phyloP scores from a whole-genome alignment of 2,797 vertebrate species.

The Pipistrellus nathusii region DNA sequence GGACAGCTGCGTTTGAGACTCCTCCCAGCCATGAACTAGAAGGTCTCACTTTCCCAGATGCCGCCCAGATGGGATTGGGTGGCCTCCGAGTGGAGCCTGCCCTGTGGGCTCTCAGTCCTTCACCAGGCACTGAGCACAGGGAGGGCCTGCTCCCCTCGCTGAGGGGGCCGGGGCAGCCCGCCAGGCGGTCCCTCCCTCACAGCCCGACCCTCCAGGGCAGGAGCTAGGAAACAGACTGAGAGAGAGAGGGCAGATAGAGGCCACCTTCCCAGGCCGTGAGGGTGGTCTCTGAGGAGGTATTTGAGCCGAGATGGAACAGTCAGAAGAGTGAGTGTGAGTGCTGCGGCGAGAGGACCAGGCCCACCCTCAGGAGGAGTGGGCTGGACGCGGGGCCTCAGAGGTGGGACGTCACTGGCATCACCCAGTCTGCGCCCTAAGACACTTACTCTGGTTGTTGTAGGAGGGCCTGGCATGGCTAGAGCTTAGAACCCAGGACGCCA shows the following conservation, averaged over 20 bases:
- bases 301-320: neutral
- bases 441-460: conserved; percentile 9
- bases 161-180: neutral
- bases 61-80: conserved; percentile 36
- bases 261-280: neutral
- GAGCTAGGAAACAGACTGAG: neutral
- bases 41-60: conserved; percentile 42
- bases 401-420: neutral
- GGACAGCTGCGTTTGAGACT: conserved; percentile 50
- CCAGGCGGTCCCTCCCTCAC: neutral
- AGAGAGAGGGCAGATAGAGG: neutral
- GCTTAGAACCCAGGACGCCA: conserved; percentile 40
- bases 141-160: neutral
- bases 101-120: neutral
- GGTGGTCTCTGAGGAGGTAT: neutral
- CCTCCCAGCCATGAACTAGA: conserved; percentile 44
- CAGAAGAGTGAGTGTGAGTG: neutral
- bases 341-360: neutral
- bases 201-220: neutral
- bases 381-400: neutral
- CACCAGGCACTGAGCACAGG: neutral
- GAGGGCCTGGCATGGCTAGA: neutral
- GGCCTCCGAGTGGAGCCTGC: neutral
- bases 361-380: neutral
- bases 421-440: neutral